Conservation (phyloP, 2,888 invertebrate species). For the Sympetrum striolatum region DNA sequence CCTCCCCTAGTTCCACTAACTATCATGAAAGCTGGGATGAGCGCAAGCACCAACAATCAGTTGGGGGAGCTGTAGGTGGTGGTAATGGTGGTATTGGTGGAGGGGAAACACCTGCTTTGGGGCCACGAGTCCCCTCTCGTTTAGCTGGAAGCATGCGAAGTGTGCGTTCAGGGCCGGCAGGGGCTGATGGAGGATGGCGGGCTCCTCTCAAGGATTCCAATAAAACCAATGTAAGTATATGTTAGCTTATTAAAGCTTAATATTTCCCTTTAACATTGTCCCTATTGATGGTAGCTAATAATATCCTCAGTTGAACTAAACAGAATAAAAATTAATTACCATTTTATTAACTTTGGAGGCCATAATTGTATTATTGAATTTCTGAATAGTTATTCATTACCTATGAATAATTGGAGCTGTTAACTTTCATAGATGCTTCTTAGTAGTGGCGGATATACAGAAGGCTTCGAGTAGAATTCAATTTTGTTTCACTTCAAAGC, state of each 20-base stretch:
- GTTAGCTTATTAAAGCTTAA: not conserved
- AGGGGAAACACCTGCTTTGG: conserved; percentile 18
- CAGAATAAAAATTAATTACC: not conserved
- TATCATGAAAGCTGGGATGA: conserved; percentile 34
- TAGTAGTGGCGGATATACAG: not conserved
- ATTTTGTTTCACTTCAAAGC: not conserved
- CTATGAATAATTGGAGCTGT: not conserved
- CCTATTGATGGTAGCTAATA: not conserved
- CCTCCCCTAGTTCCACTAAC: conserved; percentile 22
- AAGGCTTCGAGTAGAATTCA: not conserved
- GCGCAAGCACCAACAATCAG: not conserved
- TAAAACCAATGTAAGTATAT: conserved; percentile 50
- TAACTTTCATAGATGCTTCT: not conserved
- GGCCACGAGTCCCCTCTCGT: not conserved
- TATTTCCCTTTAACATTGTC: not conserved
- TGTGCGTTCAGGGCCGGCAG: conserved; percentile 44
- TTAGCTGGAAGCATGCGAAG: conserved; percentile 45
- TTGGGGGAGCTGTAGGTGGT: not conserved
- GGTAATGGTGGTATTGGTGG: not conserved
- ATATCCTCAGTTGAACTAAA: not conserved
- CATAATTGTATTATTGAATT: not conserved
- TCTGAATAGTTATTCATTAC: not conserved
- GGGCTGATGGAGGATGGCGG: conserved; percentile 46
- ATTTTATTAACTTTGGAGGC: conserved; percentile 6
- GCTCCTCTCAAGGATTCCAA: conserved; percentile 46